Conservation (phyloP, 2,113 vertebrate species). For the Tragelaphus buxtoni region DNA sequence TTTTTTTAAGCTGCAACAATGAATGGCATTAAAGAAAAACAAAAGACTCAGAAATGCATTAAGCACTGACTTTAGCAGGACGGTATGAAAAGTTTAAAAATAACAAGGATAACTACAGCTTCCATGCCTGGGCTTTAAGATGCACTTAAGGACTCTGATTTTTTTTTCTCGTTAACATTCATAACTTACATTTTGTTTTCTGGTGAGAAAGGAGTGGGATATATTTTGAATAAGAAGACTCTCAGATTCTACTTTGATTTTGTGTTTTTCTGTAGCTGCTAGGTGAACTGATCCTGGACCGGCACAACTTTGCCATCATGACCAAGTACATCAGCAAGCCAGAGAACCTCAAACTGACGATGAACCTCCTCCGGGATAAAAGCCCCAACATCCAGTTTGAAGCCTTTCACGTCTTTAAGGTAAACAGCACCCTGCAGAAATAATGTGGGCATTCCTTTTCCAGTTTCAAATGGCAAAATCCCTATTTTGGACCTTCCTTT, state of each 20-base stretch:
- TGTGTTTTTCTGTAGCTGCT: slow-evolving; percentile 83
- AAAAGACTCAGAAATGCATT: not conserved
- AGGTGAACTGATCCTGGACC: slow-evolving; percentile 94
- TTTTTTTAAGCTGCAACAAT: not conserved
- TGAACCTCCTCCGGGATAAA: slow-evolving; percentile 97
- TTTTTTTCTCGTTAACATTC: not conserved
- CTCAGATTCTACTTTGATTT: not conserved
- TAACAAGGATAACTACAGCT: not conserved
- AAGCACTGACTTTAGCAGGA: not conserved
- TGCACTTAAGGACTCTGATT: not conserved
- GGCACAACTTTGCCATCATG: slow-evolving; percentile 97
- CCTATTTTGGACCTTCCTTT: not conserved
- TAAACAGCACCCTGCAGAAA: slow-evolving; percentile 66
- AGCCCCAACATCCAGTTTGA: slow-evolving; percentile 99
- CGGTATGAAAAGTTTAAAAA: not conserved
- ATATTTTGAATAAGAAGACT: not conserved
- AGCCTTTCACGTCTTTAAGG: slow-evolving; percentile 99
- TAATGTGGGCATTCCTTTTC: not conserved
- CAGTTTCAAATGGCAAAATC: not conserved
- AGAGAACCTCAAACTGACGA: slow-evolving; percentile 98
- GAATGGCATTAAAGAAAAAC: not conserved
- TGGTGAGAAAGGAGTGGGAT: not conserved
- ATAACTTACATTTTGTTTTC: not conserved
- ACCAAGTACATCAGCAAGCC: slow-evolving; percentile 97
- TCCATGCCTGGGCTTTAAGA: not conserved